phyloP scores from a whole-genome alignment of 2,888 invertebrate genomes.

The Acanthosepion lycidas region DNA sequence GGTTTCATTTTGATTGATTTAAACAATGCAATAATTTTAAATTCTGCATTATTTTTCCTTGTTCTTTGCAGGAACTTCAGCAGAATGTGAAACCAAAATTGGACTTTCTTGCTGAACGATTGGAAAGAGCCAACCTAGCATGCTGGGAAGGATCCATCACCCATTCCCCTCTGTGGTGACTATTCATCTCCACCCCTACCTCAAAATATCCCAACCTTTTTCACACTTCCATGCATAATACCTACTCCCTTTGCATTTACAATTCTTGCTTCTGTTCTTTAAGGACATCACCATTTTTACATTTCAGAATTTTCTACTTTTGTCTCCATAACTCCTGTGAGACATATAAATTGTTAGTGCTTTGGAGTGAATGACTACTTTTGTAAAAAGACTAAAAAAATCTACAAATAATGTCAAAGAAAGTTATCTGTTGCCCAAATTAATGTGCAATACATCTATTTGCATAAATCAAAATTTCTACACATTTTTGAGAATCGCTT shows the following conservation, averaged over 20 bases:
- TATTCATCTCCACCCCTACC: background rate
- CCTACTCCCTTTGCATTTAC: background rate
- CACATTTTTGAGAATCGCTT: too few relatives aligned
- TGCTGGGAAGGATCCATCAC: constrained; percentile 37
- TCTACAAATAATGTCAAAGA: background rate
- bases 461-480: too few relatives aligned
- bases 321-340: background rate
- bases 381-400: background rate
- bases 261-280: background rate
- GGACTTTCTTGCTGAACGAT: constrained; percentile 35
- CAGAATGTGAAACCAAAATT: constrained; percentile 38
- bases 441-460: too few relatives aligned
- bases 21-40: too few relatives aligned
- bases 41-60: background rate
- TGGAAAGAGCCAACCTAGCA: background rate
- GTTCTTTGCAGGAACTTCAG: background rate
- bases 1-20: too few relatives aligned
- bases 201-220: background rate
- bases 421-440: too few relatives aligned
- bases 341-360: background rate
- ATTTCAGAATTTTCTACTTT: background rate
- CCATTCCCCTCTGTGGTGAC: constrained; percentile 38
- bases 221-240: background rate
- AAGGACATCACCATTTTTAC: background rate
- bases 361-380: background rate